A percentile compares a stretch with the other conserved stretches of the same genome.
Evolutionary conservation across 1,140 invertebrate genomes (phyloP).

Genomic region (Caenorhabditis brenneri): DNA sequence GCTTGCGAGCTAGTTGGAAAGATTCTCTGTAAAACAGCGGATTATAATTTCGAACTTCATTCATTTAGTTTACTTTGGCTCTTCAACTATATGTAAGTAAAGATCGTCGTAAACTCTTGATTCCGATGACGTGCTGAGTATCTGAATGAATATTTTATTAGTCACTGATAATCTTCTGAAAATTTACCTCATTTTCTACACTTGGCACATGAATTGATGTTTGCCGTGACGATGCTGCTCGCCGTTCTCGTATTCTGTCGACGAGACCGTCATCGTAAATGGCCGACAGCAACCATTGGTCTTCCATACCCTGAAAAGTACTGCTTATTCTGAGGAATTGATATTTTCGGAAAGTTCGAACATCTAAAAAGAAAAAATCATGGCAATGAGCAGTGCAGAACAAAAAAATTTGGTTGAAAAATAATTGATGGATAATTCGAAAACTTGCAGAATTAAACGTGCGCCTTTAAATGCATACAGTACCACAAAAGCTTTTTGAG

Average conservation of each 20-base stretch:
- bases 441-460: too few relatives aligned
- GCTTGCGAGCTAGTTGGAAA: background rate
- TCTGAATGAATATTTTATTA: background rate
- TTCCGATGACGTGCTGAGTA: background rate
- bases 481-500: too few relatives aligned
- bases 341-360: too few relatives aligned
- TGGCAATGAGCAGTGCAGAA: too few relatives aligned
- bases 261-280: background rate
- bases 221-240: background rate
- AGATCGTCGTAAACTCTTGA: background rate
- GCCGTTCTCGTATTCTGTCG: background rate
- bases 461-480: too few relatives aligned
- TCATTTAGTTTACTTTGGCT: background rate
- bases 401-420: too few relatives aligned
- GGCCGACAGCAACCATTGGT: background rate
- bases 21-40: background rate
- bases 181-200: background rate
- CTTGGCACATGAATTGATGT: background rate
- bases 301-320: background rate
- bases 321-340: background rate
- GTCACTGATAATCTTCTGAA: background rate
- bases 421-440: too few relatives aligned
- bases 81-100: background rate
- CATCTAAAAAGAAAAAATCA: too few relatives aligned
- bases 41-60: background rate